Base-by-base conservation (phyloP, 1,140 invertebrate genomes). In the Monomorium pharaonis region DNA sequence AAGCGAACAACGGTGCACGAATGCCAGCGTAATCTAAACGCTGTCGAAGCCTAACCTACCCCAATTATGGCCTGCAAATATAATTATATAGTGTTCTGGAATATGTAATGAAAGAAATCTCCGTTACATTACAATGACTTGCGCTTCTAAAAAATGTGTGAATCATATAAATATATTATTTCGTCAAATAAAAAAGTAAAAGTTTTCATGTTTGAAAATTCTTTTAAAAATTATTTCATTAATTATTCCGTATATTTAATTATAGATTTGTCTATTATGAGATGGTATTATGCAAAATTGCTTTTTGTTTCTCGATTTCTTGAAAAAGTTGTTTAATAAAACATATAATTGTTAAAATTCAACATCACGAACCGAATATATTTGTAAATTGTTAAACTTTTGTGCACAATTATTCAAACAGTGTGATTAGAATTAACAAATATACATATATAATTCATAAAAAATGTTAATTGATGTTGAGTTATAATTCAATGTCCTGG, bases 1-100 rank as follows among this genome's bases (percentile, higher is more conserved):
- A 76, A 47, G 18, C 70, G 51, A n/a, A 30, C 70, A 49, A 76
- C 49, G 24, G 80, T 65, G 69, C 21, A 67, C 24, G 47, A 58
- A 85, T 42, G 75, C 24, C 76, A 70, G 56, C 84, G 87, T 89
- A 86, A 88, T 86, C 87, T 89, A 85, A 85, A 44, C 62, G 75
- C 54, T 58, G 83, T 81, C 70, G 56, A 77, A 75, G 87, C 85
- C 49, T 60, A 77, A 89, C 87, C 87, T 89, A 81, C 21, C 88
- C 60, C 47, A 85, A 86, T 72, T 80, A n/a, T 49, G 10, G 6
- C 69, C 51, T 49, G 67, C 58, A 72, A 76, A 67, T 78, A 88
- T 33, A 70, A 47, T 67, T 69, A 56, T 69, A n/a, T 16, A 42
- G 70, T 37, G 67, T 9, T 33, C 9, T 30, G 16, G n/a, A 72